Percentiles rank a stretch among this genome's conserved stretches.
Conservation (phyloP, 1,140 invertebrate species). For the Tetramorium parvispinum region DNA sequence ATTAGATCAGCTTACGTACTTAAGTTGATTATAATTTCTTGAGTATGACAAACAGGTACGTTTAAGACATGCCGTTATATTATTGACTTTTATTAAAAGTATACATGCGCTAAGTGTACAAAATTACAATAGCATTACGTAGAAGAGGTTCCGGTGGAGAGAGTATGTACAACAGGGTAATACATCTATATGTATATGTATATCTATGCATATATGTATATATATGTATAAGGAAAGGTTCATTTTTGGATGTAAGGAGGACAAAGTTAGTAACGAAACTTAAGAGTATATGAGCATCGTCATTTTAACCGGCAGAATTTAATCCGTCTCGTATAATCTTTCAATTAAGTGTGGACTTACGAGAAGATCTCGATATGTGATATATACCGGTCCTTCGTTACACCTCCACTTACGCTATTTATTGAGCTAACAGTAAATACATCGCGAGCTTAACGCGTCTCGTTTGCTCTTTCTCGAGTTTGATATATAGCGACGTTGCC, state of each 20-base stretch:
- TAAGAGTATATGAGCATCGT: conserved; percentile 68
- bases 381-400: conserved; percentile 80
- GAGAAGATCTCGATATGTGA: conserved; percentile 72
- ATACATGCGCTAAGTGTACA: conserved; percentile 81
- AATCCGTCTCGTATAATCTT: conserved; percentile 37
- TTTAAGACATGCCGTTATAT: conserved; percentile 67
- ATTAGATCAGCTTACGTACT: conserved; percentile 3
- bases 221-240: conserved; percentile 54
- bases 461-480: conserved; percentile 70
- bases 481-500: conserved; percentile 77
- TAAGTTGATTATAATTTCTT: conserved; percentile 37
- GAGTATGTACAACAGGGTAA: conserved; percentile 81
- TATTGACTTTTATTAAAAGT: conserved; percentile 80
- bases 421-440: conserved; percentile 74
- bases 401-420: conserved; percentile 76
- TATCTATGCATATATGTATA: conserved; percentile 62
- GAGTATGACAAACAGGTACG: conserved; percentile 56
- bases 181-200: conserved; percentile 54
- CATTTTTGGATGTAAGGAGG: conserved; percentile 61
- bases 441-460: conserved; percentile 53
- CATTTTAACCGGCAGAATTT: conserved; percentile 33
- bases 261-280: conserved; percentile 66
- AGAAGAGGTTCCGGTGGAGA: conserved; percentile 79
- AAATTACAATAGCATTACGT: conserved; percentile 82
- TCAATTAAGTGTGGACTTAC: conserved; percentile 56